These are phyloP conservation scores for Cecidostiba fungosa DNA, from an alignment of 2,888 invertebrate genomes.

Conservation along the genomic window DNA sequence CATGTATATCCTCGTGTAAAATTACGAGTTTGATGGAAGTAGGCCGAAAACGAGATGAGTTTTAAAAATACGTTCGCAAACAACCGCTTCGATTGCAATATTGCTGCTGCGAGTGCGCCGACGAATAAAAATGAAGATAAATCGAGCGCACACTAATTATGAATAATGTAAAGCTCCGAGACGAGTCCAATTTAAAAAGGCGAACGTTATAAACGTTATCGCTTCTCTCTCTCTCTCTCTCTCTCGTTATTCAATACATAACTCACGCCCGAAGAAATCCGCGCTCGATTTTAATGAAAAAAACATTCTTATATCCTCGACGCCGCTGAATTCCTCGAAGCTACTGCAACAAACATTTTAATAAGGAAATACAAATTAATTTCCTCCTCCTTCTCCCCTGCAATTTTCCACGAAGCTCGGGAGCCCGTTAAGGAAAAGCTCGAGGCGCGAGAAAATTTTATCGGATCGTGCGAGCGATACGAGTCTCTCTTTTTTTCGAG, in stretches of 20 bases:
- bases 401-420: neutral
- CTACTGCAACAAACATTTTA: neutral
- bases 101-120: neutral
- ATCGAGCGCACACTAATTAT: neutral
- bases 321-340: neutral
- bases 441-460: neutral
- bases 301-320: neutral
- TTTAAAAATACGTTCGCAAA: neutral
- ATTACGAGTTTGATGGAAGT: neutral
- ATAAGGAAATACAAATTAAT: constrained; percentile 32
- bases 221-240: neutral
- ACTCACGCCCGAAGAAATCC: neutral
- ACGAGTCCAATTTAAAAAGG: neutral
- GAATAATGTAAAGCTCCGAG: constrained; percentile 8
- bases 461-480: neutral
- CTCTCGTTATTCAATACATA: neutral
- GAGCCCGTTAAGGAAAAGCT: constrained; percentile 5
- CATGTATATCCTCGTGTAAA: too few relatives aligned
- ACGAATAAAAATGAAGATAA: neutral
- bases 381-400: neutral
- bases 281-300: neutral
- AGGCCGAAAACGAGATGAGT: neutral
- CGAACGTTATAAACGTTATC: neutral
- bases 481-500: neutral
- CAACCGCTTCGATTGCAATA: neutral